Evolutionary conservation across 2,797 vertebrate genomes (phyloP).

Genomic region (Brotula barbata): DNA sequence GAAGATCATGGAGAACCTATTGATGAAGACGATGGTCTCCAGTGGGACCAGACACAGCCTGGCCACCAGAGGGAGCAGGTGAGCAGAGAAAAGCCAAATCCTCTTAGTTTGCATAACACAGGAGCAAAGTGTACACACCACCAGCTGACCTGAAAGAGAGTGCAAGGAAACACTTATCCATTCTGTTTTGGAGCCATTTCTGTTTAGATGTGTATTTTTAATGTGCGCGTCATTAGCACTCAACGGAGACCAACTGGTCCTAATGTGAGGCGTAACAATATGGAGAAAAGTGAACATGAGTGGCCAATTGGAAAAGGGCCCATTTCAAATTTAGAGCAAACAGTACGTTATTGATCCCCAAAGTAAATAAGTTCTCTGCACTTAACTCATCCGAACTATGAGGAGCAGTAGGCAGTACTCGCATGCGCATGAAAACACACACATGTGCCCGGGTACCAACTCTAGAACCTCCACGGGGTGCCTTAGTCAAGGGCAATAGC

Average conservation of each 20-base stretch:
- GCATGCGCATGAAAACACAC: too few species aligned
- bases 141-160: conserved; percentile 89
- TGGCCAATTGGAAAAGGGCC: not conserved
- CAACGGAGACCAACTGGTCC: not conserved
- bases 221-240: not conserved
- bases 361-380: too few species aligned
- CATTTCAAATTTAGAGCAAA: not conserved
- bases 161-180: not conserved
- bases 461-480: too few species aligned
- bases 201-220: not conserved
- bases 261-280: conserved; percentile 6
- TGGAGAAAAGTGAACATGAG: not conserved
- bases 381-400: too few species aligned
- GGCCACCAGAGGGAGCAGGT: conserved; percentile 96
- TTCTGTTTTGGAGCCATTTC: not conserved
- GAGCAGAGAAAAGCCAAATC: conserved; percentile 98
- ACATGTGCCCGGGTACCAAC: too few species aligned
- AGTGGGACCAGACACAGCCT: conserved; percentile 94
- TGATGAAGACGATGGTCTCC: conserved; percentile 96
- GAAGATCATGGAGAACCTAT: conserved; percentile 98
- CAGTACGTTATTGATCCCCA: too few species aligned
- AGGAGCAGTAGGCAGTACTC: too few species aligned
- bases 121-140: conserved; percentile 96
- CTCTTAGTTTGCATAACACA: conserved; percentile 99
- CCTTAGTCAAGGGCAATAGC: too few species aligned